Evolutionary conservation across 2,113 vertebrate species (phyloP).

Genomic region (Loxodonta africana): DNA sequence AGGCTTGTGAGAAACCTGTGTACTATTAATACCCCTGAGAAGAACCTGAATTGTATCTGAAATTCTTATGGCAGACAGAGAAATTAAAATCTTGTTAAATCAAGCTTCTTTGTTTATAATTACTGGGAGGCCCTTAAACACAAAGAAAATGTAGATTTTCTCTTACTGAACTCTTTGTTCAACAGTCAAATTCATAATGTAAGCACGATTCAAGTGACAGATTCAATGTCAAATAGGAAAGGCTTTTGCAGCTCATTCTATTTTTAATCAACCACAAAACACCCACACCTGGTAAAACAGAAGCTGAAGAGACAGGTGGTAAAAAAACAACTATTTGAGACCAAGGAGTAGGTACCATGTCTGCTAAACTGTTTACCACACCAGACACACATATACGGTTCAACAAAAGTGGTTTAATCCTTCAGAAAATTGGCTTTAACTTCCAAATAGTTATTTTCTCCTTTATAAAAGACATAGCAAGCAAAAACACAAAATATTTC

Average conservation of each 20-base stretch:
- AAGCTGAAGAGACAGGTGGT: conserved; percentile 4
- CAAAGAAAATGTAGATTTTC: background rate
- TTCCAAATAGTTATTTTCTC: conserved; percentile 45
- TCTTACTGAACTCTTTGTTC: background rate
- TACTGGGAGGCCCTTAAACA: background rate
- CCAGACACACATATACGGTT: background rate
- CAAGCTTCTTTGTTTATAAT: background rate
- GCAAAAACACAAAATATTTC: conserved; percentile 47
- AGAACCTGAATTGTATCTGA: background rate
- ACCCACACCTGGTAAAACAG: conserved; percentile 52
- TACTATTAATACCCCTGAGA: background rate
- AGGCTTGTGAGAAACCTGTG: background rate
- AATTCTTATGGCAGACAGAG: background rate
- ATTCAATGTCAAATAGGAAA: background rate
- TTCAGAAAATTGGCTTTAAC: conserved; percentile 44
- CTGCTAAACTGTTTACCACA: conserved; percentile 32
- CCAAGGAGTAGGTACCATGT: background rate
- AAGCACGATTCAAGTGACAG: background rate
- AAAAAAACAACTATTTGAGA: conserved; percentile 1
- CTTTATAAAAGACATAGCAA: conserved; percentile 43
- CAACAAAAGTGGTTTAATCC: conserved; percentile 62
- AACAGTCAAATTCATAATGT: background rate
- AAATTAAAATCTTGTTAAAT: background rate
- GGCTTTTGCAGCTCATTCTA: background rate
- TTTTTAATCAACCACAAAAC: conserved; percentile 55